Conservation (phyloP, 2,797 vertebrate genomes). For the Australoheros facetus region DNA sequence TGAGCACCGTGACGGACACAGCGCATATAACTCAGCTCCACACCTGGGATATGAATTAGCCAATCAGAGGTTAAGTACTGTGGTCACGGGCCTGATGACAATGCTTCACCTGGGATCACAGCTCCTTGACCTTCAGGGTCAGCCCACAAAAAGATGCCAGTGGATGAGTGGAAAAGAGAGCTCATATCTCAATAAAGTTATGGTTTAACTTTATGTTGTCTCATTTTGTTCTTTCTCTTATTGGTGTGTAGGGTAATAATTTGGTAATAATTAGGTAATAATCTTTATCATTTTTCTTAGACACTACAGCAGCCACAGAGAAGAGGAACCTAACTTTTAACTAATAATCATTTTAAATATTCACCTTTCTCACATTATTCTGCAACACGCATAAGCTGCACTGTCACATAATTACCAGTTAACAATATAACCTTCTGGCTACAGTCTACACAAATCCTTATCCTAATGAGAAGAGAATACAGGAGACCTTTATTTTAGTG, state of each 20-base stretch:
- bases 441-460: not conserved
- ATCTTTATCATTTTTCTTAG: not conserved
- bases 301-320: no score
- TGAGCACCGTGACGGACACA: conserved; percentile 77
- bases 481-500: not conserved
- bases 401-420: not conserved
- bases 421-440: no score
- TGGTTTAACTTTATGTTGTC: not conserved
- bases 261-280: not conserved
- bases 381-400: not conserved
- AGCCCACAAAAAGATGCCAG: conserved; percentile 41
- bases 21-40: conserved; percentile 69
- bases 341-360: not conserved
- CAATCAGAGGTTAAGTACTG: conserved; percentile 79
- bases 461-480: not conserved
- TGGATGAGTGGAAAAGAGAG: conserved; percentile 60
- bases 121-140: conserved; percentile 60
- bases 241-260: not conserved
- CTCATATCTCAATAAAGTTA: conserved; percentile 67
- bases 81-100: conserved; percentile 78
- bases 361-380: not conserved
- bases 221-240: not conserved
- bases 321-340: not conserved
- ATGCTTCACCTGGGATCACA: conserved; percentile 76
- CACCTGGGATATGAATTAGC: conserved; percentile 81